A percentile compares a stretch with the other conserved stretches of the same genome.
Evolutionary conservation across 2,113 vertebrate species (phyloP).

Genomic region (Caloenas nicobarica): DNA sequence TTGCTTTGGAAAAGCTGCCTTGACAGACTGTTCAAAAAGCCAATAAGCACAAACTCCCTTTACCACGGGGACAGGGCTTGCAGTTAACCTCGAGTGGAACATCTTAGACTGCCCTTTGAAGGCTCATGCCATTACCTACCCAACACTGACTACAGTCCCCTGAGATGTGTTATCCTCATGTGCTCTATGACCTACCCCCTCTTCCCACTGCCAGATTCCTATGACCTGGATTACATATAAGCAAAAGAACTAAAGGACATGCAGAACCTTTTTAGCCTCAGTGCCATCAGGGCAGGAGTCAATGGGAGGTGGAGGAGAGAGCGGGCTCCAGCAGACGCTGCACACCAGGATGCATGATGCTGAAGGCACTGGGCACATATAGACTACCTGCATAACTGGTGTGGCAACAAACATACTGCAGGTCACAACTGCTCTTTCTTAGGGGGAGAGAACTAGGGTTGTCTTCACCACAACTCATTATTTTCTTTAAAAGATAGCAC

Average conservation of each 20-base stretch:
- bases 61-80: background rate
- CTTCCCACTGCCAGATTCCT: background rate
- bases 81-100: background rate
- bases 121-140: background rate
- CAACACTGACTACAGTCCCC: background rate
- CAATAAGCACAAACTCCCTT: background rate
- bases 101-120: background rate
- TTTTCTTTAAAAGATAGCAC: background rate
- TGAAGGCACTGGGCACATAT: accelerated
- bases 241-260: background rate
- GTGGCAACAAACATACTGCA: background rate
- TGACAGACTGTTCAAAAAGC: background rate
- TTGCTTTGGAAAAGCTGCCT: background rate
- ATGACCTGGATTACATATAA: background rate
- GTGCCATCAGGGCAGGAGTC: background rate
- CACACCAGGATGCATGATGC: background rate
- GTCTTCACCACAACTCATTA: background rate
- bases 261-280: background rate
- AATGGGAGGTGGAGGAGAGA: background rate
- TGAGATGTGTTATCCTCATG: background rate
- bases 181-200: background rate
- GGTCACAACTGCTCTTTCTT: accelerated
- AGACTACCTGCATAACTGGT: background rate
- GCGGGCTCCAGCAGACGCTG: background rate
- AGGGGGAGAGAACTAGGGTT: background rate